Base-by-base conservation (phyloP, 2,113 vertebrate species). In the Balaenoptera acutorostrata region DNA sequence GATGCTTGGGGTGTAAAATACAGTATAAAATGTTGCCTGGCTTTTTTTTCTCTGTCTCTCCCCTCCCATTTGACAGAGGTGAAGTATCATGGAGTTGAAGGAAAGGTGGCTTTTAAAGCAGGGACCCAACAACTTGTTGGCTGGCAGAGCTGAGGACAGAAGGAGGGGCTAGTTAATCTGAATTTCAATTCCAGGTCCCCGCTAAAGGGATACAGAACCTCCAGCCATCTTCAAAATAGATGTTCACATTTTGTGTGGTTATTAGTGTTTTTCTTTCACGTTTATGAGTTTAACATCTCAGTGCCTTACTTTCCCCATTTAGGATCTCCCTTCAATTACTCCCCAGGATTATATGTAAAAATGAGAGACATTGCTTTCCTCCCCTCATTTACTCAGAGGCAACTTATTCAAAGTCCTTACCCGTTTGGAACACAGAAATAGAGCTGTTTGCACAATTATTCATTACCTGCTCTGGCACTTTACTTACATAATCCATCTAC, bases 1-100 rank as follows among this genome's bases (percentile, higher is more conserved):
- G 7, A 0, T 86, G 46, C 90, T 93, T 29, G 91, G 81, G 49
- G 12, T 95, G 20, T 72, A 84, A 98, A 97, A 59, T 14, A 92
- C 17, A 91, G 57, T 64, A 27, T 82, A 94, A 95, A 98, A 93
- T 41, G 9, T 74, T 31, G 6, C 25, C 25, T 33, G 84, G 0
- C n/a, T 92, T 93, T 90, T 91, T 23, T 27, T 90, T 75, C 90
- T 80, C 72, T 17, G 36, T 86, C 64, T 71, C 81, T 97, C 97
- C 59, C 61, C 10, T 97, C 33, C 29, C 0, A 0, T 20, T 81
- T 96, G 31, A 89, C 29, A 90, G 81, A 96, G 41, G 90, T 84
- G 10, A 95, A 69, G 12, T 49, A 20, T 89, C 87, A 15, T 41
- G 29, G 71, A 68, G 33, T 82, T 81, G 57, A 84, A 97, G 36